Conservation (phyloP, 35 echinoderm and acorn worm genomes). For the Ophioderma brevispina region DNA sequence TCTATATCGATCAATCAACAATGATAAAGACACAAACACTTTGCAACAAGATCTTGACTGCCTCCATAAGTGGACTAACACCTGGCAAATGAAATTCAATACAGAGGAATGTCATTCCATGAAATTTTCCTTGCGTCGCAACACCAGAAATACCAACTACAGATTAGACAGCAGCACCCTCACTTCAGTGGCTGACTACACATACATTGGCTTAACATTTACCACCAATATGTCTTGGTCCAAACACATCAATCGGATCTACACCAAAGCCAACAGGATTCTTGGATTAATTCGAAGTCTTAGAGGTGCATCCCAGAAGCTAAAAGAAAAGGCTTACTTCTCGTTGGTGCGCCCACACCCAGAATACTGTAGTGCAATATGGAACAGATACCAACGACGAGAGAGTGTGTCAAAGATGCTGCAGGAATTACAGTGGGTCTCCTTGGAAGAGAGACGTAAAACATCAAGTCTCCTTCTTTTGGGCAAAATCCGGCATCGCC, state of each 20-base stretch:
- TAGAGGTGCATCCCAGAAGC: slow-evolving; percentile 4
- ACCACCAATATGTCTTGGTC: slow-evolving; percentile 16
- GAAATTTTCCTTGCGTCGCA: neutral
- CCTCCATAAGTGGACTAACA: slow-evolving; percentile 39
- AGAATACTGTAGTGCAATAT: slow-evolving; percentile 44
- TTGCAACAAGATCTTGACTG: slow-evolving; percentile 61
- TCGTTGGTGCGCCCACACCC: slow-evolving; percentile 33
- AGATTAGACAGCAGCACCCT: neutral
- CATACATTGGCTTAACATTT: slow-evolving; percentile 23
- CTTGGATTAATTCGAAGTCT: slow-evolving; percentile 38
- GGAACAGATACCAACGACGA: slow-evolving; percentile 28
- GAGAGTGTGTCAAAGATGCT: too few species aligned
- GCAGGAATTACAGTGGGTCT: too few species aligned
- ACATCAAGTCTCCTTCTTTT: too few species aligned
- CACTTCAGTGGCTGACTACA: neutral
- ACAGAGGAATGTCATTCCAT: slow-evolving; percentile 33
- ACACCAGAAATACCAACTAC: neutral
- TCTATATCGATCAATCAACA: slow-evolving; percentile 30
- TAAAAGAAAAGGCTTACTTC: neutral
- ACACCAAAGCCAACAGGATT: slow-evolving; percentile 38
- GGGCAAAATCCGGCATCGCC: too few species aligned
- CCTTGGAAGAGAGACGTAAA: too few species aligned
- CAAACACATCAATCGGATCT: neutral
- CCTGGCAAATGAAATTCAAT: slow-evolving; percentile 63
- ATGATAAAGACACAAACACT: neutral